Conservation (phyloP, 2,888 invertebrate species). For the Dryococelus australis region DNA sequence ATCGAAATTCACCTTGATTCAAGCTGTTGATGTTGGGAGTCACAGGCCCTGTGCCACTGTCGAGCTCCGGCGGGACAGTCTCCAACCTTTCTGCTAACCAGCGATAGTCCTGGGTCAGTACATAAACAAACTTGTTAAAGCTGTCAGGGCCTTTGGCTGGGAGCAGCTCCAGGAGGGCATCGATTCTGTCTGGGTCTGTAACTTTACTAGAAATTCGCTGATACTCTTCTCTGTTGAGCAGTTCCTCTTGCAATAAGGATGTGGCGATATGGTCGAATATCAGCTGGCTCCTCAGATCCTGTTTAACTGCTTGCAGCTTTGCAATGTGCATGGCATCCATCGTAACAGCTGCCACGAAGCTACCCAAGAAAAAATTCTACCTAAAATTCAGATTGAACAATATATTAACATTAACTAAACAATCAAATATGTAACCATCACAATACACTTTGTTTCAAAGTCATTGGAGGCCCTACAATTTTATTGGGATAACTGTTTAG, state of each 20-base stretch:
- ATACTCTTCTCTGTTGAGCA: slow-evolving; percentile 35
- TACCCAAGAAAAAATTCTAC: background rate
- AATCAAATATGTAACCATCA: too few species aligned
- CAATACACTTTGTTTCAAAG: too few species aligned
- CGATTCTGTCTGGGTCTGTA: slow-evolving; percentile 30
- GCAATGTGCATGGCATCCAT: slow-evolving; percentile 31
- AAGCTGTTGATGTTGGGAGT: background rate
- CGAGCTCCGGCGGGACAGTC: background rate
- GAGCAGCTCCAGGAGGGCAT: slow-evolving; percentile 26
- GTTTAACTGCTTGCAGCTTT: background rate
- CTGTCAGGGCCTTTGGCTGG: slow-evolving; percentile 1
- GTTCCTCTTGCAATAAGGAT: slow-evolving; percentile 32
- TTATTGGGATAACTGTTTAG: too few species aligned
- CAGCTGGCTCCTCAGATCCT: slow-evolving; percentile 26
- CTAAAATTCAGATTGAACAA: background rate
- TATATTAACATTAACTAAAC: too few species aligned
- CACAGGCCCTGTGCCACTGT: slow-evolving; percentile 16
- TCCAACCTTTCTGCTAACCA: slow-evolving; percentile 32
- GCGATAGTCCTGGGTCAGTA: slow-evolving; percentile 28
- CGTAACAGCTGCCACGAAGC: background rate
- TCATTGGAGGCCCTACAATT: too few species aligned
- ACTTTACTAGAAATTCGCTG: slow-evolving; percentile 24
- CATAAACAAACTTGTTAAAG: slow-evolving; percentile 31
- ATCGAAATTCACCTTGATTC: background rate
- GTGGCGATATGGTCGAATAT: slow-evolving; percentile 34